These are phyloP conservation scores for Podilymbus podiceps DNA, from an alignment of 2,113 vertebrate genomes.

Conservation along the genomic window DNA sequence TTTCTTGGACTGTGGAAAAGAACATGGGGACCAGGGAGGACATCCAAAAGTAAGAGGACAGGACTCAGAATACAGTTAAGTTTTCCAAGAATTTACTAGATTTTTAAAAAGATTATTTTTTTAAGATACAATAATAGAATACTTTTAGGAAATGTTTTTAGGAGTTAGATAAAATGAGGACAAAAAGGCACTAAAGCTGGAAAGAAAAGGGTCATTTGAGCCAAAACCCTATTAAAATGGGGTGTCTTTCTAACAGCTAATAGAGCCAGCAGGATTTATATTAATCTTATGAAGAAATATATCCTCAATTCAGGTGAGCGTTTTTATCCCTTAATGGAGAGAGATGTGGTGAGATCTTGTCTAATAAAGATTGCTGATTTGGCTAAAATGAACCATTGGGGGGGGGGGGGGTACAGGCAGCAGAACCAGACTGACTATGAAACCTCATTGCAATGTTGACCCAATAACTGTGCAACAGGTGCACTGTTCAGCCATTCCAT, in stretches of 20 bases:
- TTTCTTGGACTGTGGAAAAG: neutral
- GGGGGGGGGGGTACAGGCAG: neutral
- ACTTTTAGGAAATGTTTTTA: neutral
- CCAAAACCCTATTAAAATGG: neutral
- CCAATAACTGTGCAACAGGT: neutral
- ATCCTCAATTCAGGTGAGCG: rapidly evolving
- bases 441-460: neutral
- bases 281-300: neutral
- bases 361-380: neutral
- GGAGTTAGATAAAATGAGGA: neutral
- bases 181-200: neutral
- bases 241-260: neutral
- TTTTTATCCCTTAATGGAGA: neutral
- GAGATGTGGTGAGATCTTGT: neutral
- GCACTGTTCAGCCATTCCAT: neutral
- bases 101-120: neutral
- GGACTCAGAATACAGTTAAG: neutral
- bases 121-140: neutral
- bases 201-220: neutral
- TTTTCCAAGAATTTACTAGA: neutral
- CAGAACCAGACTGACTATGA: neutral
- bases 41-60: neutral
- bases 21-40: neutral
- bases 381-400: neutral
- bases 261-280: neutral